Evolutionary conservation across 2,888 invertebrate species (phyloP).

Genomic region (Cataglyphis altisquamis): DNA sequence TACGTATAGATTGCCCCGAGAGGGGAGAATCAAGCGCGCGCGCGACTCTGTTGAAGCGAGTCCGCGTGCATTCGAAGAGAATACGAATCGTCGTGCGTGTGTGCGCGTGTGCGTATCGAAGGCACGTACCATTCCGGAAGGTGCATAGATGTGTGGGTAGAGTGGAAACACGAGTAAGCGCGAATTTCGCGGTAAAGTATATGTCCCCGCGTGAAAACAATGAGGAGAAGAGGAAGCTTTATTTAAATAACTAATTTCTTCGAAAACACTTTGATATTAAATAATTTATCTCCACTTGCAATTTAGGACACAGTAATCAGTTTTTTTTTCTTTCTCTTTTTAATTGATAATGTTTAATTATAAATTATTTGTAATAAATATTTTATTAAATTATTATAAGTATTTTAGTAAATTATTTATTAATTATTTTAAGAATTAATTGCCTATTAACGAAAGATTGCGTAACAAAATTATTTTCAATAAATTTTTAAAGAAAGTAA

Average conservation of each 20-base stretch:
- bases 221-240: neutral
- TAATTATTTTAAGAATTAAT: neutral
- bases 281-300: neutral
- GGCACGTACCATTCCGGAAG: conserved; percentile 8
- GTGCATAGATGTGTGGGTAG: neutral
- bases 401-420: too few relatives aligned
- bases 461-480: neutral
- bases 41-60: neutral
- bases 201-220: neutral
- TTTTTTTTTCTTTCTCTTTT: neutral
- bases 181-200: conserved; percentile 13
- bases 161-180: neutral
- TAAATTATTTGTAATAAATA: too few relatives aligned
- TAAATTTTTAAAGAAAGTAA: neutral
- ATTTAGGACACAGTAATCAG: neutral
- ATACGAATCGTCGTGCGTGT: conserved; percentile 14
- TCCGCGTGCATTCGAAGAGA: conserved; percentile 3
- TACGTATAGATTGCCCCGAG: conserved; percentile 29
- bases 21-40: conserved; percentile 24
- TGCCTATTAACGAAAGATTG: neutral
- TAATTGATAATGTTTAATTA: neutral
- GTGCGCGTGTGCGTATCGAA: conserved; percentile 11
- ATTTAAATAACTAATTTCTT: neutral
- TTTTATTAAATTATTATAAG: too few relatives aligned
- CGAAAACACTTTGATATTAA: neutral